These are phyloP conservation scores for Eulimnadia texana DNA, from an alignment of 1,140 invertebrate genomes.

Conservation along the genomic window DNA sequence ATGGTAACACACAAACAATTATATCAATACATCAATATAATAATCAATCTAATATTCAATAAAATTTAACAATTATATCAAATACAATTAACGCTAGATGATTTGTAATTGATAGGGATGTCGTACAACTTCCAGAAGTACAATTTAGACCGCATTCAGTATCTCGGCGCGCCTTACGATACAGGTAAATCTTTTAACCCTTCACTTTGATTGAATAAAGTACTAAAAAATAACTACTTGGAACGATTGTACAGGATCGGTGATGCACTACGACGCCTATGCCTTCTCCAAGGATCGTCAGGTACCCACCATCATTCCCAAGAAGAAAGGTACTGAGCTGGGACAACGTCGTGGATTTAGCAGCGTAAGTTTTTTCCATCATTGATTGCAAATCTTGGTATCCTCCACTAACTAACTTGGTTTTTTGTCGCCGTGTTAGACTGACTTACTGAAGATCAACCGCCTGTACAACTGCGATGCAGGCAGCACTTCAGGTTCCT, in stretches of 20 bases:
- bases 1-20: constrained; percentile 24
- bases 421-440: constrained; percentile 9
- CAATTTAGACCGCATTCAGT: constrained; percentile 26
- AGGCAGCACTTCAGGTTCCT: neutral
- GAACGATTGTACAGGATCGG: constrained; percentile 21
- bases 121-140: constrained; percentile 34
- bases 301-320: constrained; percentile 36
- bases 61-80: neutral
- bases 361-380: constrained; percentile 14
- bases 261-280: constrained; percentile 39
- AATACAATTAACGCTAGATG: neutral
- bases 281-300: constrained; percentile 35
- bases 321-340: constrained; percentile 27
- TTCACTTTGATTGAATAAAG: too few relatives aligned
- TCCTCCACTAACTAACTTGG: neutral
- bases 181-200: constrained; percentile 25
- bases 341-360: constrained; percentile 34
- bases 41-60: neutral
- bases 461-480: constrained; percentile 22
- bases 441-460: constrained; percentile 22
- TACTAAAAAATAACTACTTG: too few relatives aligned
- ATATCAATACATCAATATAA: too few relatives aligned
- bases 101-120: constrained; percentile 23
- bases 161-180: constrained; percentile 35
- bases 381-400: neutral